Percentiles rank a stretch among this genome's conserved stretches.
Evolutionary conservation across 2,888 invertebrate genomes (phyloP).

Genomic region (Drosophila heteroneura): DNA sequence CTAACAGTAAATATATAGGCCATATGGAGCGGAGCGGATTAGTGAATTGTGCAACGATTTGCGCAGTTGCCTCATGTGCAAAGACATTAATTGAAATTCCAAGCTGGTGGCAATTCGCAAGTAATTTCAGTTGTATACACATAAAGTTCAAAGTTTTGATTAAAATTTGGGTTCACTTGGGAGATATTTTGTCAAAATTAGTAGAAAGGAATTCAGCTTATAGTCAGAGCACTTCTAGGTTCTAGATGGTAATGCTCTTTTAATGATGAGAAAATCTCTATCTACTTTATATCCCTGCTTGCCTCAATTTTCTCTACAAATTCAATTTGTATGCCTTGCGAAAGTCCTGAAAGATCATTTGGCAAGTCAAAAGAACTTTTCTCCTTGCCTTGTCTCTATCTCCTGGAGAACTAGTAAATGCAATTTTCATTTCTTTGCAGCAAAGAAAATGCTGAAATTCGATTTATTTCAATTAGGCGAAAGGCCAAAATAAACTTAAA

Average conservation of each 20-base stretch:
- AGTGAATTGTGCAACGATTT: constrained; percentile 32
- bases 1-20: constrained; percentile 7
- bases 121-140: background rate
- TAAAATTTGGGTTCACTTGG: background rate
- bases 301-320: background rate
- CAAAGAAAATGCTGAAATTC: constrained; percentile 30
- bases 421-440: background rate
- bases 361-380: background rate
- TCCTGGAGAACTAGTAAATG: background rate
- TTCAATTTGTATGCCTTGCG: background rate
- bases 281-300: background rate
- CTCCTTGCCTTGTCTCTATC: background rate
- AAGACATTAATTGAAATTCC: constrained; percentile 30
- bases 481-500: constrained; percentile 46
- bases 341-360: background rate
- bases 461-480: constrained; percentile 51
- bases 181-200: background rate
- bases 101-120: constrained; percentile 4
- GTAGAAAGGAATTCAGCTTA: background rate
- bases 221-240: background rate
- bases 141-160: background rate
- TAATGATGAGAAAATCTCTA: background rate
- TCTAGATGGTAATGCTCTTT: background rate
- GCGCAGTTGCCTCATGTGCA: constrained; percentile 34
- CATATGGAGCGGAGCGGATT: constrained; percentile 41